Evolutionary conservation across 2,113 vertebrate species (phyloP), one percentile per base, ranked within the genome.

Genomic region (Nannospalax galili): DNA sequence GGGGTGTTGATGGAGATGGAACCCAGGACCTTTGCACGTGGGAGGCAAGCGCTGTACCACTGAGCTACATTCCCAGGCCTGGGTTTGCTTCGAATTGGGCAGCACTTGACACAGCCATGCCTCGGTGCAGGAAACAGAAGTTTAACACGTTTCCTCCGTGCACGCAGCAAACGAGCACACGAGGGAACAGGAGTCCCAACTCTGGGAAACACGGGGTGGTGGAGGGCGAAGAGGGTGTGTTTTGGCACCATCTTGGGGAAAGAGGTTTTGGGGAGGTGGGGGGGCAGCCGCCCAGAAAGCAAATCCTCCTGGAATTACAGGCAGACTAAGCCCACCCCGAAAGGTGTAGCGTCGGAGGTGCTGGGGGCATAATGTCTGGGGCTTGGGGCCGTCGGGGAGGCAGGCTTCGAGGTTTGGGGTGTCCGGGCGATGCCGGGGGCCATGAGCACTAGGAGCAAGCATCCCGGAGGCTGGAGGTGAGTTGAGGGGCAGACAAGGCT

Each of bases 391-490:
- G 17, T 62, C 70, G 22, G 62, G 17, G 67, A 52, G 12, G 26
- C 7, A 73, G 88, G 79, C 86, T 70, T 91, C 79, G 89, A 90
- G 73, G 64, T 60, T 48, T 40, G 88, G 65, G 67, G 58, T 80
- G 52, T 96, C 73, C 62, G 24, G 70, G 70, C 80, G 91, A 69
- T 82, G 73, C 86, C 56, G 5, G 22, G 64, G 72, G 79, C 52
- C 37, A 24, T 37, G 72, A 93, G 35, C 69, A 69, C 11, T 26
- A 73, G 91, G 88, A 84, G 52, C 65, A 40, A 60, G 94, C 94
- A 94, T 95, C 97, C 94, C 88, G 73, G 88, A 93, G 96, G 91
- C 96, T 85, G 80, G 75, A 87, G 56, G 48, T 94, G 84, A 93
- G 80, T 80, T 78, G 65, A 70, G 77, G 88, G 70, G 60, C 37